Evolutionary conservation across 1,140 invertebrate species (phyloP).

Genomic region (Aphidius ervi): DNA sequence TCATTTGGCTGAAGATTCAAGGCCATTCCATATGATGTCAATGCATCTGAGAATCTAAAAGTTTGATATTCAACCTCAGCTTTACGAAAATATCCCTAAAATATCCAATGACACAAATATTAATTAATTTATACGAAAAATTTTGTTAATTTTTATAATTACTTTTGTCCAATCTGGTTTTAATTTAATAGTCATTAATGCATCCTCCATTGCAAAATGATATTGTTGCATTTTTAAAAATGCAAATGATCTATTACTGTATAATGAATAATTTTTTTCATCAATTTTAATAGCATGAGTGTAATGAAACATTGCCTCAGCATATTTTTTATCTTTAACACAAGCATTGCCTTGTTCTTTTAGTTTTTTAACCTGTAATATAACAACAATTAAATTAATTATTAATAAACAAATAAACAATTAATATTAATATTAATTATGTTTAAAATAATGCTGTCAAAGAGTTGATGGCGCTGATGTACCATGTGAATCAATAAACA

Average conservation of each 20-base stretch:
- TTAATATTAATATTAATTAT: too few relatives aligned
- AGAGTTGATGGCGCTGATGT: too few relatives aligned
- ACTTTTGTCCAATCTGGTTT: conserved; percentile 80
- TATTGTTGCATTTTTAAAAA: conserved; percentile 76
- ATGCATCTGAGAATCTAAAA: conserved; percentile 64
- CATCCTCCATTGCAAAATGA: conserved; percentile 74
- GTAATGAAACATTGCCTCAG: conserved; percentile 76
- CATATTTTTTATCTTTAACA: conserved; percentile 67
- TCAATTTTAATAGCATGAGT: conserved; percentile 77
- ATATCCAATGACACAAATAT: too few relatives aligned
- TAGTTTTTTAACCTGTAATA: conserved; percentile 53
- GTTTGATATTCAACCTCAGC: conserved; percentile 73
- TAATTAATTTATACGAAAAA: too few relatives aligned
- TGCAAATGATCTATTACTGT: conserved; percentile 76
- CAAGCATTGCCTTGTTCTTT: conserved; percentile 74
- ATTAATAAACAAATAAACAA: too few relatives aligned
- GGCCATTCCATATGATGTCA: conserved; percentile 68
- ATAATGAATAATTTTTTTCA: conserved; percentile 65
- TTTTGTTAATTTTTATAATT: conserved; percentile 22
- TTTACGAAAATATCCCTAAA: conserved; percentile 71
- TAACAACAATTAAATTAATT: too few relatives aligned
- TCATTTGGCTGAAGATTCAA: conserved; percentile 67
- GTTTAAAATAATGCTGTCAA: too few relatives aligned
- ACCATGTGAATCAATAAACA: too few relatives aligned
- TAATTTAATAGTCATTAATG: conserved; percentile 67